Evolutionary conservation across 2,113 vertebrate species (phyloP), one percentile per base, ranked within the genome.

Genomic region (Butastur rufipennis): DNA sequence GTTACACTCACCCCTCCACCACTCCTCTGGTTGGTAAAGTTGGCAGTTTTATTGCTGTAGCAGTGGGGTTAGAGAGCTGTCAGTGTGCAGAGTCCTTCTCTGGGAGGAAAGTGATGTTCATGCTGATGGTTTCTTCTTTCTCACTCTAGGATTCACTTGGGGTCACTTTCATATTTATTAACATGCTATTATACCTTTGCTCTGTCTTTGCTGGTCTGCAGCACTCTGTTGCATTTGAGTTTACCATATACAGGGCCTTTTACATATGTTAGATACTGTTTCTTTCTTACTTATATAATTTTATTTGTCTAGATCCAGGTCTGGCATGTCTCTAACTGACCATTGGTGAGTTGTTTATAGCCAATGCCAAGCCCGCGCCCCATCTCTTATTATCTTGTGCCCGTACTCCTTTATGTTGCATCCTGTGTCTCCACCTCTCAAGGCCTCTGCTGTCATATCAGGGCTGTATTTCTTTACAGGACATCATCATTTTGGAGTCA

Each of bases 1-100:
- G 21, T 55, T 78, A 29, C 2, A 5, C 27, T 66, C 19, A 15
- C 21, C 13, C 16, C 5, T 59, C 20, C 62, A 25, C 8, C 0
- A 2, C 21, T 77, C 18, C 38, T 61, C 17, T 52, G 26, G 21
- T 11, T 52, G 13, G 43, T 62, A 2, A 58, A 20, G 13, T 32
- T 5, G 13, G 36, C 16, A 65, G 36, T 47, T 68, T 15, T 31
- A 20, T 61, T 36, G 31, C 20, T 26, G 40, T 52, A 78, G 75
- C 23, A 19, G 29, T 34, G 21, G 18, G 13, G 6, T 63, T 70
- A 14, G 79, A 43, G n/a, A 74, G n/a, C n/a, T 70, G 43, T 70
- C 8, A 17, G 45, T 0, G 0, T 31, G 38, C 7, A 3, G 27
- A 62, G 45, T 14, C 45, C 78, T 68, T 31, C 19, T 12, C 7